Percentiles rank a stretch among this genome's conserved stretches.
These are phyloP conservation scores for Hylaeus volcanicus DNA, from an alignment of 1,140 invertebrate species.

Conservation along the genomic window DNA sequence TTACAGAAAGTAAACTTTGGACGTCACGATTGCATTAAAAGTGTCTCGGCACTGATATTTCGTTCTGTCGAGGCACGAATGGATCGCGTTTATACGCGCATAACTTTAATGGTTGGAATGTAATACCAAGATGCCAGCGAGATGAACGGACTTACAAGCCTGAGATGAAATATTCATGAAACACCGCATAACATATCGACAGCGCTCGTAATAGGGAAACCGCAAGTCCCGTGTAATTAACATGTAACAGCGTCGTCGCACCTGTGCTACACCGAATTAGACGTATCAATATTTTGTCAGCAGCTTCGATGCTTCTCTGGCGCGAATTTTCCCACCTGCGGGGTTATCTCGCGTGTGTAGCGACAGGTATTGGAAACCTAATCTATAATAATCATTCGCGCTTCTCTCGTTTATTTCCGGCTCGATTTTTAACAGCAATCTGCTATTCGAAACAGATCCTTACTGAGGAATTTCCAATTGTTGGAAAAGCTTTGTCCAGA, in stretches of 20 bases:
- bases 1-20: not conserved
- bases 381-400: too few relatives aligned
- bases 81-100: slow-evolving; percentile 1
- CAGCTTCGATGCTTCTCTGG: not conserved
- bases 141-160: not conserved
- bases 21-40: not conserved
- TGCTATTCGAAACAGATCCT: too few relatives aligned
- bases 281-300: not conserved
- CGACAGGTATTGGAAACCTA: too few relatives aligned
- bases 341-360: too few relatives aligned
- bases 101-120: slow-evolving; percentile 18
- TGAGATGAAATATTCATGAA: slow-evolving; percentile 35
- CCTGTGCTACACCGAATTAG: not conserved
- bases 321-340: too few relatives aligned
- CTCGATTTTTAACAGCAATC: too few relatives aligned
- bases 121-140: not conserved
- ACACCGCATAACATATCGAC: not conserved
- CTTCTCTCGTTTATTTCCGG: too few relatives aligned
- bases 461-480: too few relatives aligned
- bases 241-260: not conserved
- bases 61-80: not conserved
- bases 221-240: slow-evolving; percentile 11
- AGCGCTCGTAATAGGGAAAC: slow-evolving; percentile 7
- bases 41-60: not conserved
- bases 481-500: too few relatives aligned